Percentiles rank a stretch among this genome's conserved stretches.
phyloP scores from a whole-genome alignment of 2,113 vertebrate species.

The Pontoporia blainvillei region DNA sequence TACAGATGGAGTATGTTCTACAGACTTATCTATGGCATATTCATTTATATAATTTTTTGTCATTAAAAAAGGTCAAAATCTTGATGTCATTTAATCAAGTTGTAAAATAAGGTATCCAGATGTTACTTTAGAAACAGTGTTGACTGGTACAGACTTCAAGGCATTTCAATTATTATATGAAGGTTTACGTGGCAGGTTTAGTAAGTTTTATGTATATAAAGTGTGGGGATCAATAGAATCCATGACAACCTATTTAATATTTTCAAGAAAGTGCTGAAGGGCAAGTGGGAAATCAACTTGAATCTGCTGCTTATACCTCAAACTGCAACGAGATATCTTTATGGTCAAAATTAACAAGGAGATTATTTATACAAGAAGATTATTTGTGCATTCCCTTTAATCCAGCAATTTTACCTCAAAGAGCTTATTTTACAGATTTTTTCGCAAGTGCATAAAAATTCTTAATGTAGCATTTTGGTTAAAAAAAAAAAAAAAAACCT shows the following conservation, averaged over 20 bases:
- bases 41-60: conserved; percentile 1
- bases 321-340: neutral
- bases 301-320: neutral
- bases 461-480: neutral
- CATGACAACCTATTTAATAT: neutral
- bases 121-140: neutral
- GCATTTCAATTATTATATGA: neutral
- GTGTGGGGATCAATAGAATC: neutral
- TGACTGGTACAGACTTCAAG: neutral
- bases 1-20: neutral
- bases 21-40: neutral
- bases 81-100: neutral
- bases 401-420: neutral
- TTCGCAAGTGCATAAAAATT: neutral
- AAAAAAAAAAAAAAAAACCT: neutral
- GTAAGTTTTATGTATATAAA: neutral
- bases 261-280: neutral
- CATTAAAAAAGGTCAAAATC: neutral
- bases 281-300: neutral
- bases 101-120: neutral
- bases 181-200: neutral
- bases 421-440: neutral
- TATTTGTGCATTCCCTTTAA: neutral
- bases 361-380: neutral
- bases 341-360: neutral